Evolutionary conservation across 2,888 invertebrate genomes (phyloP).

Genomic region (Tiphia femorata): DNA sequence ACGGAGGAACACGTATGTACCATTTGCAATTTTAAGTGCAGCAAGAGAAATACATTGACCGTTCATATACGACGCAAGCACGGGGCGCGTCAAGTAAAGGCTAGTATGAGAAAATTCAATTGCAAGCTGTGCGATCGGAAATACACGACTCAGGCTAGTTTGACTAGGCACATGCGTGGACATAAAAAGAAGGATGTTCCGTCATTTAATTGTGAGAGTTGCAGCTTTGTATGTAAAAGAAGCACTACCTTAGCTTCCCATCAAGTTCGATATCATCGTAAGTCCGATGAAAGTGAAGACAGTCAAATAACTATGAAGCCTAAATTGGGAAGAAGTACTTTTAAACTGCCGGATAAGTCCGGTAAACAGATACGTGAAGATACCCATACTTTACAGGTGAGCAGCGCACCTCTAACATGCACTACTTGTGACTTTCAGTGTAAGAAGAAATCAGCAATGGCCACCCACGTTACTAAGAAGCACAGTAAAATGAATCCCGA

Average conservation of each 20-base stretch:
- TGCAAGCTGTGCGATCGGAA: constrained; percentile 13
- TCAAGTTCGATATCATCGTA: constrained; percentile 29
- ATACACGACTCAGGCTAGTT: not conserved
- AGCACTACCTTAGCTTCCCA: constrained; percentile 39
- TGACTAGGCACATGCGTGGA: constrained; percentile 18
- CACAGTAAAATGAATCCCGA: constrained; percentile 26
- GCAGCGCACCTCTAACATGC: not conserved
- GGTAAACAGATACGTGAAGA: not conserved
- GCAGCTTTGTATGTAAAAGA: constrained; percentile 44
- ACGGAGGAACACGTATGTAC: constrained; percentile 24
- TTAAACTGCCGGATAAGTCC: constrained; percentile 3
- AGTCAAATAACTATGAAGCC: not conserved
- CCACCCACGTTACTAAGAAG: constrained; percentile 36
- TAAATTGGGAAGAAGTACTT: not conserved
- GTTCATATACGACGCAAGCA: constrained; percentile 40
- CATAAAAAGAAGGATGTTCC: constrained; percentile 5
- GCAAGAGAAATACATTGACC: constrained; percentile 21
- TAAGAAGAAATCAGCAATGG: constrained; percentile 34
- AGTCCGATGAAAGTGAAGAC: not conserved
- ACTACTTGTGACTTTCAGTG: constrained; percentile 41
- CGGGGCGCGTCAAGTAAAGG: not conserved
- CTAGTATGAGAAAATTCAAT: not conserved
- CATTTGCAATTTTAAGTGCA: constrained; percentile 40
- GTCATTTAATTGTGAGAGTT: constrained; percentile 36
- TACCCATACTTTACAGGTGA: too few relatives aligned